phyloP scores from a whole-genome alignment of 2,888 invertebrate species.

The Lasius platythorax region DNA sequence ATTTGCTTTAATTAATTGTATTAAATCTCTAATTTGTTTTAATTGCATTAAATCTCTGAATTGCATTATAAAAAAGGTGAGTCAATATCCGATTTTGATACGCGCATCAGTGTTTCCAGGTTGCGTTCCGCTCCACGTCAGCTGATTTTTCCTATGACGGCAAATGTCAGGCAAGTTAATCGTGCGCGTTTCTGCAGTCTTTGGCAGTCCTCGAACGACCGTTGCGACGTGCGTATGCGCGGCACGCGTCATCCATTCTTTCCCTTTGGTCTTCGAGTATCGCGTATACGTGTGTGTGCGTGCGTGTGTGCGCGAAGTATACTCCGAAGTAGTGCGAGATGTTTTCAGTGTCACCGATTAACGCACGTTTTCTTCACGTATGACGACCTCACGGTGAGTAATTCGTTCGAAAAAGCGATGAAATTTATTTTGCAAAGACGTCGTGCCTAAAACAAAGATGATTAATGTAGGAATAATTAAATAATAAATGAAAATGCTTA shows the following conservation, averaged over 20 bases:
- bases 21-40: too few relatives aligned
- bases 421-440: not conserved
- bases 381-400: constrained; percentile 48
- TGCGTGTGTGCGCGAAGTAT: not conserved
- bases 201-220: constrained; percentile 62
- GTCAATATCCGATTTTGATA: constrained; percentile 28
- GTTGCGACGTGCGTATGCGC: constrained; percentile 74
- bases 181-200: constrained; percentile 61
- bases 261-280: not conserved
- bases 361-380: constrained; percentile 6
- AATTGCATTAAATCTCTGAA: not conserved
- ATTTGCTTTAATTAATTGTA: not conserved
- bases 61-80: not conserved
- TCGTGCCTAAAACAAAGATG: not conserved
- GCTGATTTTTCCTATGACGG: constrained; percentile 31
- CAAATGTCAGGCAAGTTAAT: constrained; percentile 13
- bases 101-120: not conserved
- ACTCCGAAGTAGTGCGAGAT: constrained; percentile 20
- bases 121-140: constrained; percentile 12
- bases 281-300: not conserved
- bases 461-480: not conserved
- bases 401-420: not conserved
- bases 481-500: not conserved
- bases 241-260: constrained; percentile 22
- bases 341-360: not conserved